phyloP scores from a whole-genome alignment of 2,888 invertebrate genomes.

The Drosophila buzzatii region DNA sequence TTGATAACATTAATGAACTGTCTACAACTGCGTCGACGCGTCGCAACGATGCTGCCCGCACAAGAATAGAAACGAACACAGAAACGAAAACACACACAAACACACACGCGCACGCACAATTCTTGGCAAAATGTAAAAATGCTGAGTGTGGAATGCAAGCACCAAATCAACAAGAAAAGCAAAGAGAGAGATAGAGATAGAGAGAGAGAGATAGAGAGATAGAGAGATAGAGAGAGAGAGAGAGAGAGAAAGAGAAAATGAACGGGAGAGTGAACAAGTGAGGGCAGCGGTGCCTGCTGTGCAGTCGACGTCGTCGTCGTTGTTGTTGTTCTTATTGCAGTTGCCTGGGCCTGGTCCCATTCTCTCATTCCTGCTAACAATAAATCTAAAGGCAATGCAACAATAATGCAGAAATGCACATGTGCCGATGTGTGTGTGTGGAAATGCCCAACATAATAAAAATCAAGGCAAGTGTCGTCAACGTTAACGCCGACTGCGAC shows the following conservation, averaged over 20 bases:
- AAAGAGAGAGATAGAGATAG: neutral
- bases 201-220: conserved; percentile 3
- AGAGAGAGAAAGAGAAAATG: conserved; percentile 8
- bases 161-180: conserved; percentile 17
- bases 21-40: conserved; percentile 64
- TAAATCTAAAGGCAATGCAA: conserved; percentile 71
- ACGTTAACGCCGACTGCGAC: conserved; percentile 6
- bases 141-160: conserved; percentile 48
- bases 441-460: conserved; percentile 72
- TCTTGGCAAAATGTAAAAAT: conserved; percentile 62
- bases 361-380: conserved; percentile 69
- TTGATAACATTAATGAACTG: conserved; percentile 78
- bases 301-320: conserved; percentile 36
- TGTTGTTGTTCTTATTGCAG: conserved; percentile 26
- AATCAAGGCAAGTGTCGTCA: conserved; percentile 79
- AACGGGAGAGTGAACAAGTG: conserved; percentile 7
- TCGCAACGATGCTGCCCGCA: conserved; percentile 56
- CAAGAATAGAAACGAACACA: conserved; percentile 73
- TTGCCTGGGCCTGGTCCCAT: conserved; percentile 31
- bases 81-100: conserved; percentile 10
- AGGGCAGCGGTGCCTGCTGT: conserved; percentile 29
- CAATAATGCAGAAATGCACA: conserved; percentile 50
- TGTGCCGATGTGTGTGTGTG: conserved; percentile 11
- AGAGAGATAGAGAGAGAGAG: neutral
- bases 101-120: conserved; percentile 44